Evolutionary conservation across 2,888 invertebrate genomes (phyloP).

Genomic region (Pelosia muscerda): DNA sequence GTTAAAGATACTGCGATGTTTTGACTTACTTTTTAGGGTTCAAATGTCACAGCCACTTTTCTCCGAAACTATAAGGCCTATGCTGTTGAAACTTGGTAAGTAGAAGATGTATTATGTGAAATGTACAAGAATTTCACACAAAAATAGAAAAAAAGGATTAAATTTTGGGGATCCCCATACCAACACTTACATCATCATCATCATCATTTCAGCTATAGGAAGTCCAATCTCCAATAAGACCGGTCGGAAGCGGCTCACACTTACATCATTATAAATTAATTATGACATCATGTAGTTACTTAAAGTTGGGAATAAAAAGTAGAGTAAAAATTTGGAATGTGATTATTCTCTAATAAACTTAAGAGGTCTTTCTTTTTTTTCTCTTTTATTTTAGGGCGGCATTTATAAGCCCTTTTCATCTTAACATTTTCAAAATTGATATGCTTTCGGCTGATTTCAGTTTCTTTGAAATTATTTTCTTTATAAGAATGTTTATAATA

Average conservation of each 20-base stretch:
- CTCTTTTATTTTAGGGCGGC: conserved; percentile 13
- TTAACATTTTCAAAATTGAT: conserved; percentile 6
- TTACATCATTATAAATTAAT: no score
- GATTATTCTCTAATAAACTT: conserved; percentile 1
- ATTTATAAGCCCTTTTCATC: conserved; percentile 16
- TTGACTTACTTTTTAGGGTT: conserved; percentile 6
- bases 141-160: no score
- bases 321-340: conserved; percentile 12
- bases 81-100: no score
- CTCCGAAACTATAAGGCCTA: no score
- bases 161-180: no score
- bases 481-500: conserved; percentile 16
- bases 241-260: no score
- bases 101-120: no score
- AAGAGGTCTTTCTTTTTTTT: conserved; percentile 7
- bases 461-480: conserved; percentile 13
- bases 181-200: no score
- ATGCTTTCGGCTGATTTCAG: conserved; percentile 13
- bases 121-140: no score
- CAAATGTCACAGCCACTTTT: no score
- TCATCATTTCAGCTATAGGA: no score
- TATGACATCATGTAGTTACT: not conserved
- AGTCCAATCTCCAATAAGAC: no score
- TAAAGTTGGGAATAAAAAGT: conserved; percentile 8
- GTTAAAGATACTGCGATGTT: conserved; percentile 13